phyloP scores from a whole-genome alignment of 2,888 invertebrate species.

The Eupsilia transversa region DNA sequence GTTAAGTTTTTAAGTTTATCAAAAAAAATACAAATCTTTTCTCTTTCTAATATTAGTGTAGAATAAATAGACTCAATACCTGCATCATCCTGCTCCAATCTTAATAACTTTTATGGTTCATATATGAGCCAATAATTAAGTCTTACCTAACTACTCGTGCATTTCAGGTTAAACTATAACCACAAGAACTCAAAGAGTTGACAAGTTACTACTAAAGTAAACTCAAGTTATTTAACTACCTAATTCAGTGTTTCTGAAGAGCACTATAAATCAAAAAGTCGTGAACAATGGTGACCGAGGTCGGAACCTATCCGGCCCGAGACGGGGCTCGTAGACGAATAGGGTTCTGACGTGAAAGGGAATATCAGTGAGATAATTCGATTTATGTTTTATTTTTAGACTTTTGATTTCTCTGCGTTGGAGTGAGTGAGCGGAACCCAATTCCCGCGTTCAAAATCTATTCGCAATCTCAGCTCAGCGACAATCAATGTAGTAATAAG shows the following conservation, averaged over 20 bases:
- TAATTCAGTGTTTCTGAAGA: conserved; percentile 25
- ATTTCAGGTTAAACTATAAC: background rate
- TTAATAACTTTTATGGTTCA: background rate
- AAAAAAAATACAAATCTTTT: too few relatives aligned
- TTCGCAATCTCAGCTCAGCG: background rate
- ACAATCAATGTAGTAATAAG: background rate
- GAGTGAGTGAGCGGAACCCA: background rate
- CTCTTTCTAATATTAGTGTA: too few relatives aligned
- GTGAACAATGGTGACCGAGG: conserved; percentile 30
- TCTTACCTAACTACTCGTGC: background rate
- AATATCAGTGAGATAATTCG: conserved; percentile 14
- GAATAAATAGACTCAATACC: too few relatives aligned
- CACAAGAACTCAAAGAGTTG: background rate
- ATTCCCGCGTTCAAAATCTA: background rate
- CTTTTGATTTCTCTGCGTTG: background rate
- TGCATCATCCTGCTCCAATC: background rate
- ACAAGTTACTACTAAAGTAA: background rate
- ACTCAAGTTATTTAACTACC: conserved; percentile 24
- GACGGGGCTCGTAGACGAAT: background rate
- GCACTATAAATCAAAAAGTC: conserved; percentile 36
- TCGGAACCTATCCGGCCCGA: background rate
- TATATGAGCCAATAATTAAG: background rate
- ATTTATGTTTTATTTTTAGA: conserved; percentile 1
- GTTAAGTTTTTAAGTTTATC: too few relatives aligned
- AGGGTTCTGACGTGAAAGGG: conserved; percentile 1